These are phyloP conservation scores for Stegana nigrithorax DNA, from an alignment of 2,888 invertebrate species.

Conservation along the genomic window DNA sequence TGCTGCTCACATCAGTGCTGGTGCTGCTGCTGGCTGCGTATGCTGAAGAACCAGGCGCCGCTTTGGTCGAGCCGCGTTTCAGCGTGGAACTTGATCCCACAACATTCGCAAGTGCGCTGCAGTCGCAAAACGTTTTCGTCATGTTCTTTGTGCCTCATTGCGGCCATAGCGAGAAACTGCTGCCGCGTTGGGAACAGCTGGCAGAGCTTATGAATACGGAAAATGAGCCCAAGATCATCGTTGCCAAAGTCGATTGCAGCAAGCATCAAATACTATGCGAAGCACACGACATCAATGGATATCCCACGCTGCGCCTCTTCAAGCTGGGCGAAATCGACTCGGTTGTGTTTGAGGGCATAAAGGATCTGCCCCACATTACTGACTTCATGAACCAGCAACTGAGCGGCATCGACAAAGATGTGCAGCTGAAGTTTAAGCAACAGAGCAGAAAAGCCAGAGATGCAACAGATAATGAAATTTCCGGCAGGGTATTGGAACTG, in stretches of 20 bases:
- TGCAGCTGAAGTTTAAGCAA: conserved; percentile 18
- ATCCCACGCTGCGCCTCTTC: conserved; percentile 87
- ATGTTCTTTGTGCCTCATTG: conserved; percentile 90
- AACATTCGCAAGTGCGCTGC: background rate
- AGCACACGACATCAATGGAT: conserved; percentile 81
- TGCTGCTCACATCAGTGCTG: no score
- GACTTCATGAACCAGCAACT: conserved; percentile 83
- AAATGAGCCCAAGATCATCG: conserved; percentile 75
- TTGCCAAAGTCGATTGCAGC: conserved; percentile 89
- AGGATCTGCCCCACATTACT: conserved; percentile 81
- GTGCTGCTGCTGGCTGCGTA: background rate
- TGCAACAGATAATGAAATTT: conserved; percentile 35
- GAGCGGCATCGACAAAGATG: conserved; percentile 36
- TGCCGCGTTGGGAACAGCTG: conserved; percentile 86
- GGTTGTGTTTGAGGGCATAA: conserved; percentile 81
- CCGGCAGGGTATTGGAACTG: conserved; percentile 73
- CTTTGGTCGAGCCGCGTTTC: background rate
- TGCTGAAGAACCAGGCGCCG: background rate
- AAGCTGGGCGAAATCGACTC: conserved; percentile 76
- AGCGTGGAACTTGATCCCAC: background rate
- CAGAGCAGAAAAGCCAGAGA: conserved; percentile 10
- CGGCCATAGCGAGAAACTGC: conserved; percentile 84
- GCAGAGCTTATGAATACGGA: conserved; percentile 77
- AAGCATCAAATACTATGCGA: conserved; percentile 79
- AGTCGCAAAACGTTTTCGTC: conserved; percentile 74